Evolutionary conservation across 2,888 invertebrate species (phyloP), one percentile per base, ranked within the genome.

Genomic region (Cryptocephalus moraei): DNA sequence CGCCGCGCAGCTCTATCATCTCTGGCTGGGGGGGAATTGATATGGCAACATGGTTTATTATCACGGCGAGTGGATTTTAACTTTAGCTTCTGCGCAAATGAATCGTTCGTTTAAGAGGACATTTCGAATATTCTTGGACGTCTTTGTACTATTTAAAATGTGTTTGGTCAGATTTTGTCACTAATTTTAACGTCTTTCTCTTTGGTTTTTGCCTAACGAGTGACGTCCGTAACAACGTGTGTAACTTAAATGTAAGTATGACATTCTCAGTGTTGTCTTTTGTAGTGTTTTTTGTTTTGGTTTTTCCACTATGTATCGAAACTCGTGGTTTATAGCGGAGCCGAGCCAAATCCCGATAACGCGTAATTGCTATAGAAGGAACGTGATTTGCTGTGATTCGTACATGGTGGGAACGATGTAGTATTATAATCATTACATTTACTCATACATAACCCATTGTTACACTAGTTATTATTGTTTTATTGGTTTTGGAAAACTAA

Each of bases 151-250:
- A 43, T 46, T 46, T 51, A 43, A 39, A 44, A 47, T 49, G 47
- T 54, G 51, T 54, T 54, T 22, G 22, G 22, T 22, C 22, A 22
- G 22, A 22, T 22, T 22, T 22, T 56, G 58, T 61, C 58, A 59
- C 58, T 61, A 57, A 60, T 54, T 51, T 59, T 66, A 64, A 62
- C 71, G 70, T 72, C 69, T 72, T 72, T 72, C 71, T 72, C 71
- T 71, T 70, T 72, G 71, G 70, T 71, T 72, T 69, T 70, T 72
- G 70, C 71, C 70, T 70, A 68, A 70, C 69, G 71, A 71, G 71
- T 71, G 71, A 66, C 69, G 69, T 67, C 68, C 67, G 65, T 70
- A 68, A 69, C 67, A 61, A 58, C 66, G 60, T 61, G 61, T 64
- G 64, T 56, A 66, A 65, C 60, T 61, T 65, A 68, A 68, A 68